Evolutionary conservation across 2,888 invertebrate genomes (phyloP).

Genomic region (Leuctra nigra): DNA sequence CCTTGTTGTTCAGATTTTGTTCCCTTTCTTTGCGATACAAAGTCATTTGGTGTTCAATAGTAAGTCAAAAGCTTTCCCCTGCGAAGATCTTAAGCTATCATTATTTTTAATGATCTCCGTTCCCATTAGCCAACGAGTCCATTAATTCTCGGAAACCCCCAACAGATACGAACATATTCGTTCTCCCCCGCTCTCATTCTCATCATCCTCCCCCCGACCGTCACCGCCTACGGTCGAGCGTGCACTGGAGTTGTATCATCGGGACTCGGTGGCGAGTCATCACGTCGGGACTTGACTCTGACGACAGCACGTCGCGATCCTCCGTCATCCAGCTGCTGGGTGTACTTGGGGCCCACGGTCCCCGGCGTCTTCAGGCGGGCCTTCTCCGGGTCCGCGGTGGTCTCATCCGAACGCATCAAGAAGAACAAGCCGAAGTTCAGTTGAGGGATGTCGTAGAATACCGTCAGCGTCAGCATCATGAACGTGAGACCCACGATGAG

Average conservation of each 20-base stretch:
- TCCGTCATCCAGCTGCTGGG: constrained; percentile 43
- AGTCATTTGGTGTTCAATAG: too few species aligned
- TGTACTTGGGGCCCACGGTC: constrained; percentile 41
- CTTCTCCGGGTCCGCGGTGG: constrained; percentile 57
- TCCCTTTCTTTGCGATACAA: too few species aligned
- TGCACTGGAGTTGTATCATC: constrained; percentile 60
- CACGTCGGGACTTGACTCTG: constrained; percentile 55
- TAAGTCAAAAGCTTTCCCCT: too few species aligned
- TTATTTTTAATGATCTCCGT: too few species aligned
- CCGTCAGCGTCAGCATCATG: constrained; percentile 76
- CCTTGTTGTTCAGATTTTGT: too few species aligned
- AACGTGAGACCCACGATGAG: constrained; percentile 73
- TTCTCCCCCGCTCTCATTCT: too few species aligned
- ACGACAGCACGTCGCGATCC: constrained; percentile 50
- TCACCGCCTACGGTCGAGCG: constrained; percentile 43
- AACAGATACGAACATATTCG: too few species aligned
- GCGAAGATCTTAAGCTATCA: too few species aligned
- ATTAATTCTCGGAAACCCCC: too few species aligned
- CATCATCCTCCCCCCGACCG: too few species aligned
- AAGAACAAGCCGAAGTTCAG: constrained; percentile 75
- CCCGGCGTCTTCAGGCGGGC: constrained; percentile 54
- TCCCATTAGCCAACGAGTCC: too few species aligned
- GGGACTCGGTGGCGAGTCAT: constrained; percentile 64
- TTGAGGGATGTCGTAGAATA: constrained; percentile 85
- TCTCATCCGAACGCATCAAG: constrained; percentile 52